Evolutionary conservation across 2,888 invertebrate genomes (phyloP).

Genomic region (Drosophila leonis): DNA sequence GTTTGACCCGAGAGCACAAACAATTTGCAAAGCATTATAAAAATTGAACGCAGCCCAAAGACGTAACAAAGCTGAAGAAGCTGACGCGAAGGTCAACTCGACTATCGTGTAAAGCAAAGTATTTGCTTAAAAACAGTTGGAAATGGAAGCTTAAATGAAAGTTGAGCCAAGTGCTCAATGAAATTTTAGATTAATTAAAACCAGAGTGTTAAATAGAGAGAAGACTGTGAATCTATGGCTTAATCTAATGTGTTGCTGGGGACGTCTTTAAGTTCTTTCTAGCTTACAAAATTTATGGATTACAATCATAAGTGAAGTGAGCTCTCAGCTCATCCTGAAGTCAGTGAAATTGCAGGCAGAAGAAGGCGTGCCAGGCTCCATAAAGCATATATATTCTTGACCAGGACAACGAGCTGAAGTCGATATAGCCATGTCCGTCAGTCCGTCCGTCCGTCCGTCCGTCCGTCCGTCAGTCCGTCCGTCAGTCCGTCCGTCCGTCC

Average conservation of each 20-base stretch:
- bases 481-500: no score
- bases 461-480: no score
- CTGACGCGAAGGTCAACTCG: neutral
- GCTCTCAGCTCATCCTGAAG: no score
- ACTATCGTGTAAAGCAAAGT: neutral
- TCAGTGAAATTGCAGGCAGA: no score
- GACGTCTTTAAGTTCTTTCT: neutral
- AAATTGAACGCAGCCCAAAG: slow-evolving; percentile 35
- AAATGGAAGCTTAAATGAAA: neutral
- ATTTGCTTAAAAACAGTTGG: neutral
- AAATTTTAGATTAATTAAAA: neutral
- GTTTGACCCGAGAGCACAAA: slow-evolving; percentile 52
- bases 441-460: no score
- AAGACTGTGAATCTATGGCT: neutral
- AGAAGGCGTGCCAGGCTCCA: no score
- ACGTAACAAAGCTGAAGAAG: neutral
- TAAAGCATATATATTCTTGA: no score
- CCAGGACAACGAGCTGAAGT: no score
- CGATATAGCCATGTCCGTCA: no score
- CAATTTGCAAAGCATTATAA: slow-evolving; percentile 41
- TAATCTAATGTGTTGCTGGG: neutral
- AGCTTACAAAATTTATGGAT: neutral
- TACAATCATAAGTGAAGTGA: no score
- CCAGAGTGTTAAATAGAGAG: neutral
- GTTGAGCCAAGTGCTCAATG: neutral